These are phyloP conservation scores for Acromyrmex charruanus DNA, from an alignment of 1,140 invertebrate species.

Conservation along the genomic window DNA sequence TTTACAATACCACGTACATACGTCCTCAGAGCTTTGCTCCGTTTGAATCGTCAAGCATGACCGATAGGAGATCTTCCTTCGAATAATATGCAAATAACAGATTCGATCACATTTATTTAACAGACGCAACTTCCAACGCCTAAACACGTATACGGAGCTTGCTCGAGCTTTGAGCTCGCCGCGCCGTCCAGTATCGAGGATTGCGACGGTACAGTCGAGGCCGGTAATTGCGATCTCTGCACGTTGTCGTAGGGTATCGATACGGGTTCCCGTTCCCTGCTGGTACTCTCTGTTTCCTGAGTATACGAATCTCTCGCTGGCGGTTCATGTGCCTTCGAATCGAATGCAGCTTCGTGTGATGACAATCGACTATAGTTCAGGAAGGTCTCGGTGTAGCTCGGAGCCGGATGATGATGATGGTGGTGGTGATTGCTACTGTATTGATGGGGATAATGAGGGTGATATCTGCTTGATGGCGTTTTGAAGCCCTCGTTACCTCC, in stretches of 20 bases:
- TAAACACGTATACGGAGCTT: slow-evolving; percentile 81
- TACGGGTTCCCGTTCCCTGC: slow-evolving; percentile 70
- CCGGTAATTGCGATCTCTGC: slow-evolving; percentile 78
- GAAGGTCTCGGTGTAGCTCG: slow-evolving; percentile 81
- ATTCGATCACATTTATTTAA: slow-evolving; percentile 71
- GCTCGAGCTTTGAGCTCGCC: slow-evolving; percentile 82
- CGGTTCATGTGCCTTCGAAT: slow-evolving; percentile 79
- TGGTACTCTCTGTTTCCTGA: slow-evolving; percentile 74
- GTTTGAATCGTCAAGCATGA: slow-evolving; percentile 23
- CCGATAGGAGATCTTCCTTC: slow-evolving; percentile 4
- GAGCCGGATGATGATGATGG: slow-evolving; percentile 76
- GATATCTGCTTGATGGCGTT: slow-evolving; percentile 80
- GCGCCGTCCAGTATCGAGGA: slow-evolving; percentile 76
- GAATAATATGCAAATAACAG: slow-evolving; percentile 50
- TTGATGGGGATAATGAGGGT: slow-evolving; percentile 80
- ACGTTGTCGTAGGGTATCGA: slow-evolving; percentile 71
- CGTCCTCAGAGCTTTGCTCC: neutral
- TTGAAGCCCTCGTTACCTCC: slow-evolving; percentile 83
- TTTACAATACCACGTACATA: slow-evolving; percentile 55
- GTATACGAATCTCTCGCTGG: slow-evolving; percentile 62
- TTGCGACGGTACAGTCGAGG: slow-evolving; percentile 68
- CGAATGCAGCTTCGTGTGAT: slow-evolving; percentile 77
- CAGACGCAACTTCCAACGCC: slow-evolving; percentile 83
- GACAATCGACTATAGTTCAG: slow-evolving; percentile 83
- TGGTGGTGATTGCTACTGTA: slow-evolving; percentile 76